phyloP scores from a whole-genome alignment of 2,888 invertebrate genomes.

The Epistrophe eligans region DNA sequence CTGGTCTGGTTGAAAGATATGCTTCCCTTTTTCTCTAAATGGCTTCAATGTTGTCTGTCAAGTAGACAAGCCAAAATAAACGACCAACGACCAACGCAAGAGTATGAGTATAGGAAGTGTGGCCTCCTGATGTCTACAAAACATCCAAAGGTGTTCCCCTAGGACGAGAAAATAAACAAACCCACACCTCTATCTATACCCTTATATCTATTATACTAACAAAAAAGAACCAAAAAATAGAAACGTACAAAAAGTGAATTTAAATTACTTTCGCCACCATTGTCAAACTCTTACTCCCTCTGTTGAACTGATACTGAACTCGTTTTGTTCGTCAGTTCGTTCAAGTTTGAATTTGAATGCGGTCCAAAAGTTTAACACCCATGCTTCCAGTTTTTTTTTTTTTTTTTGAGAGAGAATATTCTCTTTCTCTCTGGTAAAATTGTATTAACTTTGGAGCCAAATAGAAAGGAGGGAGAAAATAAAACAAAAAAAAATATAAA shows the following conservation, averaged over 20 bases:
- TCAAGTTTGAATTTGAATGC: slow-evolving; percentile 67
- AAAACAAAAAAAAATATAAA: slow-evolving; percentile 3
- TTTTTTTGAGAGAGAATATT: background rate
- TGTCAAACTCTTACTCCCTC: slow-evolving; percentile 46
- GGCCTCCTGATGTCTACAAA: background rate
- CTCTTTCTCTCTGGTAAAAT: slow-evolving; percentile 35
- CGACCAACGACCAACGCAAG: slow-evolving; percentile 8
- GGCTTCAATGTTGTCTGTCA: slow-evolving; percentile 70
- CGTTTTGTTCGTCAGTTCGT: slow-evolving; percentile 34
- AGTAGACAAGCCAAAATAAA: slow-evolving; percentile 71
- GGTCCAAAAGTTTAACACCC: slow-evolving; percentile 74
- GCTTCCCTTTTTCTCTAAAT: slow-evolving; percentile 47
- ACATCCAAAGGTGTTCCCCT: background rate
- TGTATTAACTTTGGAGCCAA: slow-evolving; percentile 57
- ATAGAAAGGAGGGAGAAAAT: slow-evolving; percentile 4
- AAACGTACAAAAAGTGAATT: slow-evolving; percentile 70
- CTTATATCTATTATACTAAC: slow-evolving; percentile 34
- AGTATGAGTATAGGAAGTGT: slow-evolving; percentile 5
- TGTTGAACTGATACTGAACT: slow-evolving; percentile 19
- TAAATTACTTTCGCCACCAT: slow-evolving; percentile 71
- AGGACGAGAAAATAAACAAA: slow-evolving; percentile 21
- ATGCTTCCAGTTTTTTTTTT: background rate
- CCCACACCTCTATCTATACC: slow-evolving; percentile 13
- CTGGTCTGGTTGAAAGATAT: slow-evolving; percentile 44
- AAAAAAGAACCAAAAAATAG: slow-evolving; percentile 36